These are phyloP conservation scores for Mungos mungo DNA, from an alignment of 2,113 vertebrate genomes.

Conservation along the genomic window DNA sequence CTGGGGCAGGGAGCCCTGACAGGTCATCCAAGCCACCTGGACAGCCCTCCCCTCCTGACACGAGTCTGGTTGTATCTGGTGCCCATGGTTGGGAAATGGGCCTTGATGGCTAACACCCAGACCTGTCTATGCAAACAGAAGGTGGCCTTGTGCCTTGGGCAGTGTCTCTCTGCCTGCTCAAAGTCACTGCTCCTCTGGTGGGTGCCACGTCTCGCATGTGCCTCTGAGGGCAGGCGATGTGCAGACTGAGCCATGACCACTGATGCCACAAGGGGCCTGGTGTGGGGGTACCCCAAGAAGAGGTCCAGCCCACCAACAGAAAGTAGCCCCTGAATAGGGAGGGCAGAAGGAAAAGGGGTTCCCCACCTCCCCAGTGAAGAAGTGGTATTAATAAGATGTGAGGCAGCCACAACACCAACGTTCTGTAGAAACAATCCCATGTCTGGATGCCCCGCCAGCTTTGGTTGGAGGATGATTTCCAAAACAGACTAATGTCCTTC, in stretches of 20 bases:
- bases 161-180: not conserved
- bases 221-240: accelerated
- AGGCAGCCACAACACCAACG: not conserved
- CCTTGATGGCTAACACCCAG: not conserved
- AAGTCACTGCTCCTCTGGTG: not conserved
- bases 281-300: not conserved
- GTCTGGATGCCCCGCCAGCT: not conserved
- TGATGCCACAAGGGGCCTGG: no score
- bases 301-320: not conserved
- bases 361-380: not conserved
- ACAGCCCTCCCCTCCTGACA: not conserved
- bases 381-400: accelerated
- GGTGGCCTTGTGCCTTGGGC: not conserved
- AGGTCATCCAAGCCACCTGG: not conserved
- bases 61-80: not conserved
- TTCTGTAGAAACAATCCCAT: accelerated
- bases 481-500: not conserved
- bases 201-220: no score
- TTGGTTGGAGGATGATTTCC: not conserved
- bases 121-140: not conserved
- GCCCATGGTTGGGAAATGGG: not conserved
- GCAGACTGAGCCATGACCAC: not conserved
- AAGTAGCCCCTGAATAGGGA: not conserved
- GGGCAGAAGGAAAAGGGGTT: not conserved
- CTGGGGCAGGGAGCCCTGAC: not conserved